phyloP scores from a whole-genome alignment of 2,113 vertebrate genomes.

The Clarias batrachus region DNA sequence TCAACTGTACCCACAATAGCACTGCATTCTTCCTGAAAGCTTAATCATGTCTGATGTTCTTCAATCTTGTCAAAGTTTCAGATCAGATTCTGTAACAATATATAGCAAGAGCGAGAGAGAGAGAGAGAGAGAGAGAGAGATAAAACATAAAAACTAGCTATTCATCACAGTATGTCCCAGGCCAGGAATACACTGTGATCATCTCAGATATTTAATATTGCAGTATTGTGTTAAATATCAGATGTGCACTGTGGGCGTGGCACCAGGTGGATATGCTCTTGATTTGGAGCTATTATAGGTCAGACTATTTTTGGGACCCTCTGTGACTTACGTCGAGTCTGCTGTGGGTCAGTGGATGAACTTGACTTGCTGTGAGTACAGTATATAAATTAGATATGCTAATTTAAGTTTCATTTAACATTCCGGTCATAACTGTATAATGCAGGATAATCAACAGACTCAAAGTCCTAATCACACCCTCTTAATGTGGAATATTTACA shows the following conservation, averaged over 20 bases:
- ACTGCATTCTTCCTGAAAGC: background rate
- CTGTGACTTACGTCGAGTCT: background rate
- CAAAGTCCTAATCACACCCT: background rate
- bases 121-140: background rate
- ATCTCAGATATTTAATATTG: constrained; percentile 12
- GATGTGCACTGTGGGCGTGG: background rate
- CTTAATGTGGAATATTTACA: background rate
- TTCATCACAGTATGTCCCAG: background rate
- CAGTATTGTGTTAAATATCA: background rate
- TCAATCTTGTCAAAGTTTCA: background rate
- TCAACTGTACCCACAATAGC: background rate
- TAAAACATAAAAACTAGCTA: background rate
- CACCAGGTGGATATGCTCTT: constrained; percentile 7
- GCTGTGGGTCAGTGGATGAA: background rate
- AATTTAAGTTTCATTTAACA: background rate
- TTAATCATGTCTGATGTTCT: background rate
- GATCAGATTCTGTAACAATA: background rate
- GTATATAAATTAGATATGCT: background rate
- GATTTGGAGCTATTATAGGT: constrained; percentile 14
- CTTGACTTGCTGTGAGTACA: background rate
- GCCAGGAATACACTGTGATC: constrained; percentile 5
- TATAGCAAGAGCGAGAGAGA: background rate
- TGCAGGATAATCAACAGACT: background rate
- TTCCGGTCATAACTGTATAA: background rate
- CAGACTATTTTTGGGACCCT: constrained; percentile 40